Conservation (phyloP, 1,140 invertebrate species). For the Bombyx mori region DNA sequence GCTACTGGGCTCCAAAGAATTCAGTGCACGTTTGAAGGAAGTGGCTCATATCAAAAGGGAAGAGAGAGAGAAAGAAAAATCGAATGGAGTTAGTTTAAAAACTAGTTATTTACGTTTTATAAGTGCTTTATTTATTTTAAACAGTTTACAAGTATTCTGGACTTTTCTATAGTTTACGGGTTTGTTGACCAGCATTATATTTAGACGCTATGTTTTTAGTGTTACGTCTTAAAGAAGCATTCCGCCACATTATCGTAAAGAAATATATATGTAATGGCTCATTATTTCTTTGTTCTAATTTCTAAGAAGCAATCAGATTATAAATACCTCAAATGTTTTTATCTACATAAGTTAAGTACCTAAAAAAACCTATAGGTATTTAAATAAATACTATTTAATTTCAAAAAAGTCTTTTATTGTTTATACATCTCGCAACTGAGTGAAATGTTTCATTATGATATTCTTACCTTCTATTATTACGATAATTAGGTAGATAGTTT, state of each 20-base stretch:
- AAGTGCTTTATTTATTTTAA: not conserved
- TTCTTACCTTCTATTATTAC: too few relatives aligned
- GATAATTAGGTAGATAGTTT: too few relatives aligned
- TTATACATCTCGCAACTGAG: too few relatives aligned
- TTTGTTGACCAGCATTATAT: too few relatives aligned
- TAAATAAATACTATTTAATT: too few relatives aligned
- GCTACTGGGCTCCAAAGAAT: constrained; percentile 43
- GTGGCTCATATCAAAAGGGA: constrained; percentile 5
- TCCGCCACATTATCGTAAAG: not conserved
- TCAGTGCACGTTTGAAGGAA: constrained; percentile 43
- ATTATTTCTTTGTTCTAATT: not conserved
- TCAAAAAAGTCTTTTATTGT: too few relatives aligned
- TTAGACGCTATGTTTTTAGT: not conserved
- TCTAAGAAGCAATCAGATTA: not conserved
- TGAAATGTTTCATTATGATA: too few relatives aligned
- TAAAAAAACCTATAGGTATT: too few relatives aligned
- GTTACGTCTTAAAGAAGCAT: not conserved
- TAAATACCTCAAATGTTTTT: too few relatives aligned
- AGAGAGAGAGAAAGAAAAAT: not conserved
- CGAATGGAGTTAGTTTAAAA: constrained; percentile 13
- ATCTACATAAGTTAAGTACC: too few relatives aligned
- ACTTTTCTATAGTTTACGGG: too few relatives aligned
- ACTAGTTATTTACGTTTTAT: not conserved
- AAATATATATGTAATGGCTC: constrained; percentile 2
- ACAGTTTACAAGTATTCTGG: too few relatives aligned